Conservation (phyloP, 64 coral and sea anemone genomes). For the Catalaphyllia jardinei region DNA sequence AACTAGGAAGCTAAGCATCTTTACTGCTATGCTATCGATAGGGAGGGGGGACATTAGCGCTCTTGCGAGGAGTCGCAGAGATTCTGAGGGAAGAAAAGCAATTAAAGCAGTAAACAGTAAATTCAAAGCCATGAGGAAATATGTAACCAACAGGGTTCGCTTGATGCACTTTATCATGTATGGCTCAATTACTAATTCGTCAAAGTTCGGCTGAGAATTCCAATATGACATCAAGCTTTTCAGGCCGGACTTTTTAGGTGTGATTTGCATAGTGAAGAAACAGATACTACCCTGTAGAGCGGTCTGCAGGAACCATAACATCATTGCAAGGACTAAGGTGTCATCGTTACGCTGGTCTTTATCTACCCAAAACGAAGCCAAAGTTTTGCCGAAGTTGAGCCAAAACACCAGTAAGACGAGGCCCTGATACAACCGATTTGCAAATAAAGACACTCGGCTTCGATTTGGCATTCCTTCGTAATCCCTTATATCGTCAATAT, state of each 20-base stretch:
- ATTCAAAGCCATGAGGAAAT: constrained; percentile 1
- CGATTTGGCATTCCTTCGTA: not conserved
- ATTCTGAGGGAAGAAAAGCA: constrained; percentile 18
- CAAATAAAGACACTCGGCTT: not conserved
- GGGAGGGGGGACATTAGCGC: not conserved
- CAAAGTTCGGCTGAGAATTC: constrained; percentile 39
- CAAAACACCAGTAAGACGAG: constrained; percentile 21
- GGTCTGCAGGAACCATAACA: constrained; percentile 25
- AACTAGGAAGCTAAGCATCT: not conserved
- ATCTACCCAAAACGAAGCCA: constrained; percentile 27
- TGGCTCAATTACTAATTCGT: constrained; percentile 19
- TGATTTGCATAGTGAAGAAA: constrained; percentile 34
- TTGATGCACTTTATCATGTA: constrained; percentile 32
- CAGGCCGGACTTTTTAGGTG: constrained; percentile 15
- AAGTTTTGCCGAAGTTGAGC: constrained; percentile 1
- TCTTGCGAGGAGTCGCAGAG: not conserved
- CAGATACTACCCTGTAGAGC: constrained; percentile 17
- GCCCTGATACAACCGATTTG: constrained; percentile 22
- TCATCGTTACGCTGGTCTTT: not conserved
- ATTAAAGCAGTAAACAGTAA: constrained; percentile 13
- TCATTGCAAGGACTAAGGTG: not conserved
- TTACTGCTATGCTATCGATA: not conserved
- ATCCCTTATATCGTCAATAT: not conserved
- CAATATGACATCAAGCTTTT: constrained; percentile 37
- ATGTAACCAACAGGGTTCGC: not conserved